Conservation (phyloP, 1,140 invertebrate species). For the Neodiprion lecontei region DNA sequence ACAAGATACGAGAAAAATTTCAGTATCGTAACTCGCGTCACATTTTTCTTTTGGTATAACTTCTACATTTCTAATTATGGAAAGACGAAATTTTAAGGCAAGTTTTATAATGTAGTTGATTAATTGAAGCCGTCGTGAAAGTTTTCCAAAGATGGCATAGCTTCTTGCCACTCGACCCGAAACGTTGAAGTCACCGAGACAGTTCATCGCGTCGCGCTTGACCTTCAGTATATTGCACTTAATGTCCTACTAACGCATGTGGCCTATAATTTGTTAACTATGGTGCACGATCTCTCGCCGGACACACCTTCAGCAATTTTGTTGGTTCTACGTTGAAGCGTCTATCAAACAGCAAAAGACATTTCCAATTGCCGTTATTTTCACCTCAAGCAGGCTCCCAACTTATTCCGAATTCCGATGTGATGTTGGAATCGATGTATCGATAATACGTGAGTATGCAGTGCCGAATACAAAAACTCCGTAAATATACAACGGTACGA, state of each 20-base stretch:
- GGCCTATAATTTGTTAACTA: neutral
- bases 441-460: neutral
- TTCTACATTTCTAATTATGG: neutral
- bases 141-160: neutral
- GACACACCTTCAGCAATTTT: neutral
- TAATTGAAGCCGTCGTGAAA: neutral
- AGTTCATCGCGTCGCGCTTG: neutral
- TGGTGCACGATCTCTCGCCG: neutral
- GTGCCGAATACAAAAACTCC: neutral
- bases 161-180: neutral
- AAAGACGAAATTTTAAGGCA: neutral
- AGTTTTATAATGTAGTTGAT: neutral
- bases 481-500: neutral
- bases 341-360: neutral
- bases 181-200: neutral
- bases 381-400: neutral
- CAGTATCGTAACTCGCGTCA: neutral
- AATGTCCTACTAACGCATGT: neutral
- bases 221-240: neutral
- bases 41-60: neutral
- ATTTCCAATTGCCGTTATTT: constrained; percentile 2
- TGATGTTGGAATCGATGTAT: neutral
- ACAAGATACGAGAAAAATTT: too few relatives aligned
- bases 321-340: neutral
- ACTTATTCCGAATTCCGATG: neutral